Evolutionary conservation across 2,113 vertebrate species (phyloP), one percentile per base, ranked within the genome.

Genomic region (Oryzias celebensis): DNA sequence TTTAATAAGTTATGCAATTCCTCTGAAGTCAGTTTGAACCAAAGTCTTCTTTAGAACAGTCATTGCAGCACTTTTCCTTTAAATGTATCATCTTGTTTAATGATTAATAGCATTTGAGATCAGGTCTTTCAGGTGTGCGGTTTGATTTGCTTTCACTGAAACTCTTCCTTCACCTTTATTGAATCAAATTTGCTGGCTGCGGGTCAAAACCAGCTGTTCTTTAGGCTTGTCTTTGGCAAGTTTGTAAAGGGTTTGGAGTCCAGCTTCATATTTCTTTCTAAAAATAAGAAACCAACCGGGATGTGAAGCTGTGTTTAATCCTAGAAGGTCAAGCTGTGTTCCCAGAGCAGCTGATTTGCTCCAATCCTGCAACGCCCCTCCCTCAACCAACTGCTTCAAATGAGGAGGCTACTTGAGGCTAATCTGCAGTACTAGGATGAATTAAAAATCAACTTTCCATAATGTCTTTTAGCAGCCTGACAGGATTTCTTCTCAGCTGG

Each of bases 291-390:
- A 58, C 57, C 78, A 77, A 58, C 22, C 60, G 78, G 72, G 78
- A 83, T 26, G 4, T 5, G 5, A 28, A 80, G 68, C 65, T 75
- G 83, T 85, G 61, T 77, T 87, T 82, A 86, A 85, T 73, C 80
- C 65, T 48, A 46, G 20, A 69, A 87, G 62, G 73, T 82, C 60
- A 57, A 63, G 46, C 10, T 10, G 52, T 73, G 71, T 65, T 77
- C 77, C 67, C 71, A 42, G 41, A 52, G 59, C 3, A 6, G 46
- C 61, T 57, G 56, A 62, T 52, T 55, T 46, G 68, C 58, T 77
- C 63, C 47, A 76, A 23, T 52, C 66, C 31, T n/a, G 6, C 0
- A 0, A 12, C 59, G 52, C 17, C 16, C 20, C 42, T 64, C 16
- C 20, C 42, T 64, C 52, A 4, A 20, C n/a, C 10, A 18, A 58